Percentiles rank a stretch among this genome's conserved stretches.
These are phyloP conservation scores for Merluccius polli DNA, from an alignment of 2,797 vertebrate genomes.

Conservation along the genomic window DNA sequence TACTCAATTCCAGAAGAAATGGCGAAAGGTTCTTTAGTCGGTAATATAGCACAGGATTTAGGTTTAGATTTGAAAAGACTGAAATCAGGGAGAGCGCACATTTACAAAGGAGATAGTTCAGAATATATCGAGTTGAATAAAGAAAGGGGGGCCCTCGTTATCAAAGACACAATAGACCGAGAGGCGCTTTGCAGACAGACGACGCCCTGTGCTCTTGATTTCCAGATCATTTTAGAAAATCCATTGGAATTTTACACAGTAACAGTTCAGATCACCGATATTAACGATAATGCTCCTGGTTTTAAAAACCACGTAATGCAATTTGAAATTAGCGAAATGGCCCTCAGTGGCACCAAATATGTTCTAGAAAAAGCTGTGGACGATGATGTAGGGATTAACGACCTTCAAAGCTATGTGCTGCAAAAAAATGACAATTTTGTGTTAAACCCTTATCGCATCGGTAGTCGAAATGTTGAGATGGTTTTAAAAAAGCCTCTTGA, in stretches of 20 bases:
- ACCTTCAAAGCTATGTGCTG: constrained; percentile 42
- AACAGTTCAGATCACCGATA: constrained; percentile 34
- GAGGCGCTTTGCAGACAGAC: constrained; percentile 41
- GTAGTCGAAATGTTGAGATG: too few species aligned
- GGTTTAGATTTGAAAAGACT: constrained; percentile 71
- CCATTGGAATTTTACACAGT: constrained; percentile 38
- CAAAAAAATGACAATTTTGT: too few species aligned
- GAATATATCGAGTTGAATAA: constrained; percentile 39
- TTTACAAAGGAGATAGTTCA: constrained; percentile 46
- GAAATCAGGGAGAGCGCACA: constrained; percentile 67
- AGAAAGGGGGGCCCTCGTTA: constrained; percentile 40
- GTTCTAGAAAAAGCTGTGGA: too few species aligned
- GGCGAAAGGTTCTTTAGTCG: constrained; percentile 74
- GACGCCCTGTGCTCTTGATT: constrained; percentile 40
- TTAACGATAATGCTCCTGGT: constrained; percentile 59
- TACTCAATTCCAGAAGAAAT: constrained; percentile 86
- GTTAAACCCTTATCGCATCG: too few species aligned
- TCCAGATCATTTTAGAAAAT: constrained; percentile 41
- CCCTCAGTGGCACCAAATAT: too few species aligned
- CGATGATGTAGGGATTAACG: constrained; percentile 53
- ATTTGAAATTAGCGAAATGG: constrained; percentile 64
- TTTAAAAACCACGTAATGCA: constrained; percentile 48
- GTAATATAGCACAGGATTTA: constrained; percentile 79
- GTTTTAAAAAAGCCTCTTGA: too few species aligned
- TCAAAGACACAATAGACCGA: constrained; percentile 43